Evolutionary conservation across 2,888 invertebrate species (phyloP).

Genomic region (Psococerastis gibbosa): DNA sequence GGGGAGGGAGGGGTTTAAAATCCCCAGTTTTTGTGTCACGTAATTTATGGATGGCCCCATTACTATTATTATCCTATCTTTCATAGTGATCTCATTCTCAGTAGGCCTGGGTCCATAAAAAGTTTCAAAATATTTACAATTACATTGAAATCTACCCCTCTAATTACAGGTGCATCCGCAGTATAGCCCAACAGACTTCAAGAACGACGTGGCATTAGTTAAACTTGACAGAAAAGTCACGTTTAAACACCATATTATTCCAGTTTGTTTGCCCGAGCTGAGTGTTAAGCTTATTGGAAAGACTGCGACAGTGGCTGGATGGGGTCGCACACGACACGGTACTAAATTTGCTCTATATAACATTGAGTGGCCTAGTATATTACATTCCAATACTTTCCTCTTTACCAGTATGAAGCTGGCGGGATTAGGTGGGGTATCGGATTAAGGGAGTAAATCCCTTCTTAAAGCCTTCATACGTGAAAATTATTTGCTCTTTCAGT

Average conservation of each 20-base stretch:
- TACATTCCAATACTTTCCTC: no score
- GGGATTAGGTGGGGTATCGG: no score
- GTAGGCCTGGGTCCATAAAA: no score
- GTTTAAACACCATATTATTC: constrained; percentile 82
- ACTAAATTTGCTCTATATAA: no score
- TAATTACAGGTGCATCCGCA: constrained; percentile 48
- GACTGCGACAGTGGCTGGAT: constrained; percentile 80
- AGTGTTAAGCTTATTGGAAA: constrained; percentile 60
- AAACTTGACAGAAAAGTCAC: constrained; percentile 62
- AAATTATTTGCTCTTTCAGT: no score
- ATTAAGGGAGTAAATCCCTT: no score
- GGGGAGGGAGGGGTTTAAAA: no score
- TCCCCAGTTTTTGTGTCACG: no score
- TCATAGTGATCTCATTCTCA: background rate
- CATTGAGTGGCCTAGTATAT: no score
- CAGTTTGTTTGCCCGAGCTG: constrained; percentile 71
- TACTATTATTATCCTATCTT: background rate
- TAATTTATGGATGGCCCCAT: no score
- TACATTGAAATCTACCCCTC: constrained; percentile 1
- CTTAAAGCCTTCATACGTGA: no score
- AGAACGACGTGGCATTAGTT: constrained; percentile 73
- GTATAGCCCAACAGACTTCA: constrained; percentile 79
- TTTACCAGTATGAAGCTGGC: no score
- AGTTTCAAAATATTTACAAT: background rate
- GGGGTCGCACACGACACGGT: constrained; percentile 81